Evolutionary conservation across 2,797 vertebrate genomes (phyloP), one percentile per base, ranked within the genome.

Genomic region (Lagodon rhomboides): DNA sequence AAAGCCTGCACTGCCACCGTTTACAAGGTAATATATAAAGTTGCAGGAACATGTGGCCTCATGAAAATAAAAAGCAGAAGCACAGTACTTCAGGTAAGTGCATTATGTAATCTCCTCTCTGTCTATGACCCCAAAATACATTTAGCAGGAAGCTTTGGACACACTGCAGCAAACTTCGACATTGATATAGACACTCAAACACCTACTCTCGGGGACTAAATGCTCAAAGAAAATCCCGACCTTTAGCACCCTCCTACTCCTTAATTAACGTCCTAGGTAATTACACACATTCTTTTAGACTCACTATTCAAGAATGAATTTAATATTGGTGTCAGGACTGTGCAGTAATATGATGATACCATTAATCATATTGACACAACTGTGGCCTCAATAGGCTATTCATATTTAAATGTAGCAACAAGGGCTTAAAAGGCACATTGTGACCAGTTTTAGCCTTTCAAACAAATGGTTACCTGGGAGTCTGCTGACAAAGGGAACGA

Each of bases 81-180:
- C 56, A 34, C 63, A 74, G 71, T 86, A 62, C 75, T 85, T 77
- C 50, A 81, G 82, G 68, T 71, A 82, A 90, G 89, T 90, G 83
- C 83, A 23, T 93, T 92, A 88, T 82, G 47, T 84, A 89, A 92
- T 78, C 75, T 65, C 68, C 68, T 84, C 79, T 79, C 27, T 65
- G 46, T 77, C 70, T 60, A 18, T 66, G 80, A 83, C 76, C 69
- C 16, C 23, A 74, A 67, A 67, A 81, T 88, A 75, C 77, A 89
- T 89, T 87, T 68, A 83, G 80, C 22, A 11, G 54, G 53, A 70
- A 83, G 74, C 61, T 76, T 70, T 76, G 60, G 83, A 61, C 59
- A 59, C 5, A 55, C 71, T 77, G 58, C 50, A 68, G 65, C 13
- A 75, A 74, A 82, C 49, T 68, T 74, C 79, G 71, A 59, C 73